Conservation (phyloP, 1,140 invertebrate species). For the Heliconius congener region DNA sequence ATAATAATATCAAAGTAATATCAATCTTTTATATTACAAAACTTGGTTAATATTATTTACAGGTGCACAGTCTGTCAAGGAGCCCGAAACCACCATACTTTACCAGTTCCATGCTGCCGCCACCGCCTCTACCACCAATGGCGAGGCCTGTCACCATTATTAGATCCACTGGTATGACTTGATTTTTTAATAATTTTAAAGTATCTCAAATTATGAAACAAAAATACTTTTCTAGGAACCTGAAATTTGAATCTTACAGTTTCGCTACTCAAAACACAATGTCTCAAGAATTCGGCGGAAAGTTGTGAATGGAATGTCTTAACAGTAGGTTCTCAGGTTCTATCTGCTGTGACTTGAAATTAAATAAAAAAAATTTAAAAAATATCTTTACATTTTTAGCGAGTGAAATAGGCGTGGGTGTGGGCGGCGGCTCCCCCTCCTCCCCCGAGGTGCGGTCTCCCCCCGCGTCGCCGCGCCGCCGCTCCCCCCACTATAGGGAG, state of each 20-base stretch:
- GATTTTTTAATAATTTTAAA: too few relatives aligned
- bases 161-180: slow-evolving; percentile 87
- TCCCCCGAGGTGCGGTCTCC: slow-evolving; percentile 74
- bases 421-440: slow-evolving; percentile 77
- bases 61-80: slow-evolving; percentile 78
- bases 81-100: slow-evolving; percentile 92
- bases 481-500: slow-evolving; percentile 81
- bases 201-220: too few relatives aligned
- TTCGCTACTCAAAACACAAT: too few relatives aligned
- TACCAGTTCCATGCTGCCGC: slow-evolving; percentile 94
- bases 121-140: slow-evolving; percentile 97
- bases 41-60: slow-evolving; percentile 23
- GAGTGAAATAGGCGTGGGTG: slow-evolving; percentile 52
- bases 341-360: too few relatives aligned
- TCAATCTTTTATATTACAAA: background rate
- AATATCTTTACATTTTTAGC: slow-evolving; percentile 45
- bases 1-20: too few relatives aligned
- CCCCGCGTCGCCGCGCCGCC: slow-evolving; percentile 63
- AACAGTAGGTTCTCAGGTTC: too few relatives aligned
- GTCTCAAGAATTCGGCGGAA: too few relatives aligned
- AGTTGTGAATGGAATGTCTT: too few relatives aligned
- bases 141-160: slow-evolving; percentile 97
- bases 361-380: too few relatives aligned
- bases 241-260: too few relatives aligned
- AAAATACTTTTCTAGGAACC: background rate